A percentile compares a stretch with the other conserved stretches of the same genome.
Evolutionary conservation across 2,113 vertebrate genomes (phyloP).

Genomic region (Paracanthobrama guichenoti): DNA sequence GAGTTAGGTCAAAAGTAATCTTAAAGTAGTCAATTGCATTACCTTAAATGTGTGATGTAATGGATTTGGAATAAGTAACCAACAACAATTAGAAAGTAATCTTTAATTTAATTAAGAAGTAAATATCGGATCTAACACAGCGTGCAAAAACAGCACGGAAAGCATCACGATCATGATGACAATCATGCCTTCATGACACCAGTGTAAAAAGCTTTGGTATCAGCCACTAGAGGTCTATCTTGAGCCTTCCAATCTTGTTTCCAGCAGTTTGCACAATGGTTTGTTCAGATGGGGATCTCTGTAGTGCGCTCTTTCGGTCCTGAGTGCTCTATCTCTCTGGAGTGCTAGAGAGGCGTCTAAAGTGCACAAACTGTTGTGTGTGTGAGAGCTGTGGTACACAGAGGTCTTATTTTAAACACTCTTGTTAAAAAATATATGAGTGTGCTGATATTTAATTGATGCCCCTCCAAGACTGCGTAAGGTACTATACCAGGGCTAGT

Average conservation of each 20-base stretch:
- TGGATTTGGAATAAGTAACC: no score
- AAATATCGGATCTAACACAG: no score
- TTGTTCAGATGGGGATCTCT: neutral
- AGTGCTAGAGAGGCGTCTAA: conserved; percentile 8
- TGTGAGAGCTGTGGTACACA: neutral
- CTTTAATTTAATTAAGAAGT: no score
- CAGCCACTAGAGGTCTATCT: conserved; percentile 29
- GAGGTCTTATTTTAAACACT: conserved; percentile 43
- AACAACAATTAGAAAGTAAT: no score
- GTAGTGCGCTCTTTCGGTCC: neutral
- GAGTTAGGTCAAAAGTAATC: no score
- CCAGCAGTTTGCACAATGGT: neutral
- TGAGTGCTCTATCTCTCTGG: conserved; percentile 17
- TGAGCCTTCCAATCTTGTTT: neutral
- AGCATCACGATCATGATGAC: neutral
- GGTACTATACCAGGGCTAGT: conserved; percentile 17
- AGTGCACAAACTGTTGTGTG: conserved; percentile 9
- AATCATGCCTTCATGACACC: neutral
- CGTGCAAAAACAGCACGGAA: neutral
- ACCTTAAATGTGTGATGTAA: no score
- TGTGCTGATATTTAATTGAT: conserved; percentile 74
- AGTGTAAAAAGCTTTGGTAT: neutral
- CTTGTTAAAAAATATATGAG: conserved; percentile 74
- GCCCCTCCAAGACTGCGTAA: conserved; percentile 56
- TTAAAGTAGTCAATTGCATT: no score